These are phyloP conservation scores for Hydriomena furcata DNA, from an alignment of 2,888 invertebrate genomes.

Conservation along the genomic window DNA sequence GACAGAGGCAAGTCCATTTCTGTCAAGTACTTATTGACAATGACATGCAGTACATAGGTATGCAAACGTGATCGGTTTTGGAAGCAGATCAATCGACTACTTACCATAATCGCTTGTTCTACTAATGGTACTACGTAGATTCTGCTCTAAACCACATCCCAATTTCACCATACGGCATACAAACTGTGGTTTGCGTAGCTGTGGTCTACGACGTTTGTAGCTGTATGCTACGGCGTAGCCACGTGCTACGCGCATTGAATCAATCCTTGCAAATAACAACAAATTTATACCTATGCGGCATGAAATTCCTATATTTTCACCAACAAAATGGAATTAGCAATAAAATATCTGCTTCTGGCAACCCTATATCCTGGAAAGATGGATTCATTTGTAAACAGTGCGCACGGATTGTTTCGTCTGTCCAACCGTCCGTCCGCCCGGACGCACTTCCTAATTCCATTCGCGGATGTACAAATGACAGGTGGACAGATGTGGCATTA, in stretches of 20 bases:
- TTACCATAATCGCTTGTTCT: background rate
- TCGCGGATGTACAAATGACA: slow-evolving; percentile 26
- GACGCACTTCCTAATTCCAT: slow-evolving; percentile 44
- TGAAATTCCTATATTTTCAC: no score
- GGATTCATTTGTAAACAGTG: slow-evolving; percentile 60
- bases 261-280: no score
- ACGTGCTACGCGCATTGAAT: no score
- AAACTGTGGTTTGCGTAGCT: background rate
- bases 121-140: background rate
- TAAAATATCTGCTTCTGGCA: slow-evolving; percentile 21
- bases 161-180: background rate
- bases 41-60: no score
- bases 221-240: background rate
- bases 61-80: no score
- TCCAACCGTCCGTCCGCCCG: slow-evolving; percentile 40
- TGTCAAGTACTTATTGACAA: no score
- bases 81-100: background rate
- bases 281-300: no score
- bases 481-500: slow-evolving; percentile 38
- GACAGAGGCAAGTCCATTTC: no score
- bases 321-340: no score
- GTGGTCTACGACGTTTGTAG: background rate
- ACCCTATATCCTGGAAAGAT: slow-evolving; percentile 31
- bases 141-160: background rate
- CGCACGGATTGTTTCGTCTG: slow-evolving; percentile 50